Evolutionary conservation across 2,113 vertebrate genomes (phyloP), one percentile per base, ranked within the genome.

Genomic region (Heteronetta atricapilla): DNA sequence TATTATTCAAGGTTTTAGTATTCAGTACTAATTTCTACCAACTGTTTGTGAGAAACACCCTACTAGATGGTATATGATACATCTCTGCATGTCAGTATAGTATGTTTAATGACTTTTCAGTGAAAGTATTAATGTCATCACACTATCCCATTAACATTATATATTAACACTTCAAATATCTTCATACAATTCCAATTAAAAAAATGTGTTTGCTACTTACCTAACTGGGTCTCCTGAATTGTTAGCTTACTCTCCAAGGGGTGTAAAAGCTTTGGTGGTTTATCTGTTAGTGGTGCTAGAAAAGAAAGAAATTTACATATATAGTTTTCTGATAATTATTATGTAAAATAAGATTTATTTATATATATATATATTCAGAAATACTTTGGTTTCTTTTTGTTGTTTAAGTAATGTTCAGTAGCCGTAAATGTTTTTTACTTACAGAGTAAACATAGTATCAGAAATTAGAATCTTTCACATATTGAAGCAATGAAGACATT

Each of bases 251-350:
- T 98, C 98, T 99, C 99, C 82, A 98, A 95, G 23, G 99, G 99
- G 78, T 98, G 98, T 72, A 99, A 98, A 97, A 99, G 98, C 97
- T 99, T 99, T 86, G 99, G 99, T 95, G 99, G 99, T 96, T 99
- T 99, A 98, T 99, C 99, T 95, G 99, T 99, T 97, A 99, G 96
- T 82, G 99, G 99, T n/a, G 99, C 99, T 99, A 98, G 87, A 98
- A 98, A 94, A 95, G 97, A 96, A 95, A 97, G 94, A 94, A 97
- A 97, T 67, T 89, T 34, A 96, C 13, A 95, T 64, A 96, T 80
- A 40, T 95, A 69, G 68, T 93, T 92, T 82, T 84, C 44, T 93
- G 69, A 78, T 89, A 86, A 73, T 88, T 95, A 75, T 17, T 90
- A 25, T 4, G 70, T 63, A 78, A 26, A 91, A 78, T 48, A 95